phyloP scores from a whole-genome alignment of 2,888 invertebrate species.

The Nomada fucata region DNA sequence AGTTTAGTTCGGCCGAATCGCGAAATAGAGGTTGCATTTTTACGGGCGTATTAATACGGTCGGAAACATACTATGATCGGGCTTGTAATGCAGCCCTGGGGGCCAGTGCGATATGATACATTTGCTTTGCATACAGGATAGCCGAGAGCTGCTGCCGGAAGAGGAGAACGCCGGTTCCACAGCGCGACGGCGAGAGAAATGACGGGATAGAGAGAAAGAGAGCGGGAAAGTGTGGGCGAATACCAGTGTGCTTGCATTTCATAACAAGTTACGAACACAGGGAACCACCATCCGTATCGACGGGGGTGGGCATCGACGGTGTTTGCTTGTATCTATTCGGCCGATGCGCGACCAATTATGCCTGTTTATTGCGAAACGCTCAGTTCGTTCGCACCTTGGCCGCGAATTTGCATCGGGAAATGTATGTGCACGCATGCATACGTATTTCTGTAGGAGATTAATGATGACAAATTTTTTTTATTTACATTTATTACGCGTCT shows the following conservation, averaged over 20 bases:
- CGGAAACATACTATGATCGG: conserved; percentile 81
- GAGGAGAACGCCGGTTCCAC: conserved; percentile 44
- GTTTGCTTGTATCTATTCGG: conserved; percentile 71
- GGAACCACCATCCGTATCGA: conserved; percentile 46
- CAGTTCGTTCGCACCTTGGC: conserved; percentile 62
- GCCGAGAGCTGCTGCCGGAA: conserved; percentile 53
- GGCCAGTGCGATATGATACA: conserved; percentile 82
- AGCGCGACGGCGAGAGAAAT: conserved; percentile 46
- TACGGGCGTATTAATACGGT: conserved; percentile 79
- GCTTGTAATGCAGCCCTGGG: conserved; percentile 82
- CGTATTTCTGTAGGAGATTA: conserved; percentile 5
- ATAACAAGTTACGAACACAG: conserved; percentile 78
- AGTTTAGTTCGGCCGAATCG: conserved; percentile 73
- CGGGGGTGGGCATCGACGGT: conserved; percentile 60
- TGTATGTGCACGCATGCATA: not conserved
- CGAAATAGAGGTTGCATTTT: conserved; percentile 78
- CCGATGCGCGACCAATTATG: conserved; percentile 78
- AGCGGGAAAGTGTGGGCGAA: conserved; percentile 59
- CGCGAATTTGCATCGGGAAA: conserved; percentile 18
- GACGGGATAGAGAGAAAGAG: conserved; percentile 52
- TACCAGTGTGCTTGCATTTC: conserved; percentile 74
- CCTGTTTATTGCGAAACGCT: conserved; percentile 74
- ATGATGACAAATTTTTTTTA: not conserved
- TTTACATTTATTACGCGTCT: not conserved
- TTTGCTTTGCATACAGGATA: conserved; percentile 79